phyloP scores from a whole-genome alignment of 2,113 vertebrate species.

The Cettia cetti region DNA sequence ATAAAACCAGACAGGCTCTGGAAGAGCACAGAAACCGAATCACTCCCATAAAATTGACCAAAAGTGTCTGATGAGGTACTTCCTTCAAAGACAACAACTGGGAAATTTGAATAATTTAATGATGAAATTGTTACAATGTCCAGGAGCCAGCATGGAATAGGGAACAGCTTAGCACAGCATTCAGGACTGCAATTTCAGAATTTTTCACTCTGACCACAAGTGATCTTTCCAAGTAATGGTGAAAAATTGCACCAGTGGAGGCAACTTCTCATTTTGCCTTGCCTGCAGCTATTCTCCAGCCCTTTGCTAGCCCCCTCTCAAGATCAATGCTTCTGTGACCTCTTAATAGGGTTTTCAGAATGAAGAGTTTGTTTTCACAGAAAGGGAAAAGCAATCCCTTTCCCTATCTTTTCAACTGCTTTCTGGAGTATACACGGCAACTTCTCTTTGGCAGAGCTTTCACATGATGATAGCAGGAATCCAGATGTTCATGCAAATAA shows the following conservation, averaged over 20 bases:
- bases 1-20: neutral
- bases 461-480: neutral
- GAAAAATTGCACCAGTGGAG: neutral
- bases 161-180: neutral
- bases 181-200: neutral
- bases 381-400: neutral
- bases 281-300: neutral
- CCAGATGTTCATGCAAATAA: neutral
- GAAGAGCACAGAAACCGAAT: neutral
- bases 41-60: neutral
- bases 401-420: neutral
- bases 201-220: neutral
- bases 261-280: neutral
- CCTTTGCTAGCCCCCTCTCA: neutral
- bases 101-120: neutral
- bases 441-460: neutral
- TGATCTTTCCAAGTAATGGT: neutral
- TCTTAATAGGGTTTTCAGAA: neutral
- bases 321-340: neutral
- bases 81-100: neutral
- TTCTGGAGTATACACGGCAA: neutral
- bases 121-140: neutral
- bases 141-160: neutral
- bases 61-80: neutral
- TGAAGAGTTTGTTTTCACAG: neutral